phyloP scores from a whole-genome alignment of 2,888 invertebrate species.

The Stomorhina lunata region DNA sequence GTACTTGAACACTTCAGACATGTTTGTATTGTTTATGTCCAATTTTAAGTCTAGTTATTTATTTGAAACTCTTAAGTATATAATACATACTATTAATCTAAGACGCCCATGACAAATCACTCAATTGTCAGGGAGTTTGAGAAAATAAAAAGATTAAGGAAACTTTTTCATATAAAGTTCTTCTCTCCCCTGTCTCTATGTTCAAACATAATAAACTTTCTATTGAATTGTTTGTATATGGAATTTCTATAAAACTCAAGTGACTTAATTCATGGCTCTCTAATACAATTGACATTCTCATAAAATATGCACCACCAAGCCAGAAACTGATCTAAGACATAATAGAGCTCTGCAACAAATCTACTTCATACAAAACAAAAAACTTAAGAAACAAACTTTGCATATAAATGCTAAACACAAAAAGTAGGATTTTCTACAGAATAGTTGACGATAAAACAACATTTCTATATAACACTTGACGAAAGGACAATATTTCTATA shows the following conservation, averaged over 20 bases:
- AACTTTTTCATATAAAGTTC: background rate
- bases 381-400: no score
- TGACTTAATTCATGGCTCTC: constrained; percentile 63
- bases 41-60: constrained; percentile 60
- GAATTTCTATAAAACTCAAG: constrained; percentile 31
- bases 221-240: constrained; percentile 28
- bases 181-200: background rate
- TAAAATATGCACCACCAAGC: no score
- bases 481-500: no score
- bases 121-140: constrained; percentile 66
- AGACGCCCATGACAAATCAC: constrained; percentile 70
- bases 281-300: constrained; percentile 50
- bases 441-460: no score
- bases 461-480: no score
- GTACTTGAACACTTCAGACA: background rate
- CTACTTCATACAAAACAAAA: no score
- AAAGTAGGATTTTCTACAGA: no score
- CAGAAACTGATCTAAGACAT: no score
- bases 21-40: constrained; percentile 43
- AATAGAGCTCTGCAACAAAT: no score
- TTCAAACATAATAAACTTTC: constrained; percentile 50
- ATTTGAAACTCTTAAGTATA: constrained; percentile 60
- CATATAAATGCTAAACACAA: no score
- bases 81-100: constrained; percentile 67
- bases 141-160: background rate